These are phyloP conservation scores for Prionailurus bengalensis DNA, from an alignment of 2,113 vertebrate species.

Conservation along the genomic window DNA sequence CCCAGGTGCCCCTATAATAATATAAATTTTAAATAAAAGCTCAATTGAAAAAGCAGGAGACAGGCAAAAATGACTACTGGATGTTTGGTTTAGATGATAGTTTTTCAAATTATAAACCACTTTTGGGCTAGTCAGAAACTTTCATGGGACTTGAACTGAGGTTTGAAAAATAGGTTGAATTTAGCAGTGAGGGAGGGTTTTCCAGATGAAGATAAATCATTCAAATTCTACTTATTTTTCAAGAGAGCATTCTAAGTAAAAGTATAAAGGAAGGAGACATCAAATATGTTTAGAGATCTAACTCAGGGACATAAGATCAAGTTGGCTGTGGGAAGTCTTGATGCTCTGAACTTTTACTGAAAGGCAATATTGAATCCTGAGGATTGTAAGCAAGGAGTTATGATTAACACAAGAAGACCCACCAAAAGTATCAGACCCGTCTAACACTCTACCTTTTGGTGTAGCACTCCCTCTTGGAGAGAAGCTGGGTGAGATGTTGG, in stretches of 20 bases:
- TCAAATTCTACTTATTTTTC: background rate
- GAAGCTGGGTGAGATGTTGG: background rate
- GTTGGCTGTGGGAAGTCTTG: background rate
- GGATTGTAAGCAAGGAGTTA: constrained; percentile 12
- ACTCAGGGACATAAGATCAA: background rate
- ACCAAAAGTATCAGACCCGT: background rate
- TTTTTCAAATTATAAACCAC: background rate
- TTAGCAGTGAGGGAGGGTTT: background rate
- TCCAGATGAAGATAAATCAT: background rate
- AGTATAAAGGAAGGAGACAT: background rate
- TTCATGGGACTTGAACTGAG: background rate
- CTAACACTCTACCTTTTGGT: background rate
- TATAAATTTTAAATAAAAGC: constrained; percentile 52
- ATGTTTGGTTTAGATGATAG: background rate
- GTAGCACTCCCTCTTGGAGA: background rate
- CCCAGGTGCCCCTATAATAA: background rate
- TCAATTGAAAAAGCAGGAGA: constrained; percentile 45
- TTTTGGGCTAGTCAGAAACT: background rate
- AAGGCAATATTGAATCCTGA: constrained; percentile 36
- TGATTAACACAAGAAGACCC: background rate
- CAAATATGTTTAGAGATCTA: background rate
- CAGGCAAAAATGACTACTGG: background rate
- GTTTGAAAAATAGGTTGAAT: background rate
- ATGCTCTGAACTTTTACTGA: constrained; percentile 51
- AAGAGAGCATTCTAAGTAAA: background rate